These are phyloP conservation scores for Chromis chromis DNA, from an alignment of 2,797 vertebrate species.

Conservation along the genomic window DNA sequence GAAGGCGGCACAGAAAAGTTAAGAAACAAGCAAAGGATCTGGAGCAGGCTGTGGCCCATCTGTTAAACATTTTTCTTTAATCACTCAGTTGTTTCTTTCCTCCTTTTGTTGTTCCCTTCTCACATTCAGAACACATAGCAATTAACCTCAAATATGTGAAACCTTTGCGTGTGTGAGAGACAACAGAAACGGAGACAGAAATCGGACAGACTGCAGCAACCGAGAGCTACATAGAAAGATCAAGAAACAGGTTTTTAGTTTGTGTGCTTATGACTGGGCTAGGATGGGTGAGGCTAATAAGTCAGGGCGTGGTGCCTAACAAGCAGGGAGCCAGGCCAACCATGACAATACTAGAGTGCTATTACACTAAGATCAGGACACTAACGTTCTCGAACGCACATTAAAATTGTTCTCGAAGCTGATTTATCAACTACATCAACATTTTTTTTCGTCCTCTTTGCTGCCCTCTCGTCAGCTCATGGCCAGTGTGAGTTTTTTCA, in stretches of 20 bases:
- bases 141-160: conserved; percentile 75
- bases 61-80: conserved; percentile 85
- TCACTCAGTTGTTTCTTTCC: conserved; percentile 81
- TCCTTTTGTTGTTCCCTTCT: conserved; percentile 79
- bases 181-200: conserved; percentile 33
- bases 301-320: conserved; percentile 77
- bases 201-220: conserved; percentile 33
- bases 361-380: conserved; percentile 47
- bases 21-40: conserved; percentile 65
- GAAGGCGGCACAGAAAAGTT: conserved; percentile 35
- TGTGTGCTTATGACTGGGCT: conserved; percentile 43
- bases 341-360: conserved; percentile 70
- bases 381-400: conserved; percentile 34
- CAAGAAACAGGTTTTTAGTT: conserved; percentile 34
- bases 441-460: conserved; percentile 10
- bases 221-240: conserved; percentile 30
- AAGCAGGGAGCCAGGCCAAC: conserved; percentile 64
- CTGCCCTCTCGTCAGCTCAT: conserved; percentile 33
- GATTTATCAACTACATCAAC: conserved; percentile 54
- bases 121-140: conserved; percentile 68
- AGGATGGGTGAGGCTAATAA: conserved; percentile 63
- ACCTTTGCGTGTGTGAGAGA: conserved; percentile 34
- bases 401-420: conserved; percentile 45
- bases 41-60: conserved; percentile 79
- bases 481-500: conserved; percentile 54